Base-by-base conservation (phyloP, 2,113 vertebrate species). In the Tragelaphus scriptus region DNA sequence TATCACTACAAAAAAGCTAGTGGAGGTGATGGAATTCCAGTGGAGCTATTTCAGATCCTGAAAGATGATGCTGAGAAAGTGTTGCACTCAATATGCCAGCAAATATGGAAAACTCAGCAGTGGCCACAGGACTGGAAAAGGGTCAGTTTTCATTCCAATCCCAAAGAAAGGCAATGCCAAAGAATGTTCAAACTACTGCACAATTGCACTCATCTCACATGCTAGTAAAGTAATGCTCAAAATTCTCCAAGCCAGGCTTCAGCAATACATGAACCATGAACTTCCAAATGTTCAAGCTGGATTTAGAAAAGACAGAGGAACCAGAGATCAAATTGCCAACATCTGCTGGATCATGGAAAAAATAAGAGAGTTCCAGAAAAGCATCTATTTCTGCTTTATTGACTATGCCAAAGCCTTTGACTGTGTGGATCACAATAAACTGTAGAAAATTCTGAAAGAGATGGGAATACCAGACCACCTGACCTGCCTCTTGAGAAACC, bases 241-340 rank as follows among this genome's bases (percentile, higher is more conserved):
- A 68, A 68, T 68, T 68, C 17, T n/a, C 7, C 32, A 68, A 19
- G 65, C 32, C 8, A 68, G 0, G 0, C 4, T 36, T 68, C 65
- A 68, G n/a, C 65, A 68, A 17, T 68, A n/a, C 0, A 0, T 19
- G 16, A 68, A n/a, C 16, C 1, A 2, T 19, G 63, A 68, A n/a
- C 32, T 68, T 68, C 65, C 16, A 10, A 32, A n/a, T 68, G 16
- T 68, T 68, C 65, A 68, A n/a, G 8, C 16, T 36, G 32, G 32
- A 2, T n/a, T 68, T 19, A 19, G 65, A n/a, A 68, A 68, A 68
- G 8, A 32, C 4, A 68, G 65, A 68, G 2, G 32, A 68, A 19
- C 7, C 65, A 68, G 32, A 68, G 32, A 19, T 36, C 4, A 21
- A n/a, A n/a, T 68, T 68, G 32, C 32, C 17, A n/a, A 17, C 4